A percentile compares a stretch with the other conserved stretches of the same genome.
Evolutionary conservation across 2,888 invertebrate species (phyloP).

Genomic region (Cheilosia pagana): DNA sequence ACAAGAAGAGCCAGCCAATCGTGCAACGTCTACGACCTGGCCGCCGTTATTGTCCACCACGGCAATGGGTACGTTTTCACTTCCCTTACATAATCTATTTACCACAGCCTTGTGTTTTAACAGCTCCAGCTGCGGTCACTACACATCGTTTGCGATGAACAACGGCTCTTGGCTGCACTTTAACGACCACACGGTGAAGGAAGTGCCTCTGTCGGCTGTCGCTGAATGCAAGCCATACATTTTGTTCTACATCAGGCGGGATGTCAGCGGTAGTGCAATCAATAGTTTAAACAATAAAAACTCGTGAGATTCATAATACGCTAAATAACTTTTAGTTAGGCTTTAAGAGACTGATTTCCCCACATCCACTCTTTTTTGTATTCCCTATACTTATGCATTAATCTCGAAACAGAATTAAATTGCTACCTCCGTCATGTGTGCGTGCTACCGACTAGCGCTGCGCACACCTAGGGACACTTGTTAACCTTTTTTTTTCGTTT

Average conservation of each 20-base stretch:
- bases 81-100: background rate
- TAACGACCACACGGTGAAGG: slow-evolving; percentile 92
- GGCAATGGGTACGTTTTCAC: slow-evolving; percentile 87
- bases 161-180: slow-evolving; percentile 93
- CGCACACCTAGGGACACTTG: slow-evolving; percentile 8
- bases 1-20: slow-evolving; percentile 87
- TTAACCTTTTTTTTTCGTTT: background rate
- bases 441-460: slow-evolving; percentile 9
- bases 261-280: slow-evolving; percentile 79
- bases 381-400: slow-evolving; percentile 12
- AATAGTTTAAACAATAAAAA: slow-evolving; percentile 63
- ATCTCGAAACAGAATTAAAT: slow-evolving; percentile 25
- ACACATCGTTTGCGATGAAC: slow-evolving; percentile 92
- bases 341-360: slow-evolving; percentile 75
- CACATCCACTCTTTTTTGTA: slow-evolving; percentile 51
- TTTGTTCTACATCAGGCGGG: slow-evolving; percentile 91
- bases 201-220: slow-evolving; percentile 86
- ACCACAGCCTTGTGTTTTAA: slow-evolving; percentile 9
- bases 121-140: slow-evolving; percentile 93
- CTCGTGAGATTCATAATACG: slow-evolving; percentile 67
- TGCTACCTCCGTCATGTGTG: slow-evolving; percentile 23
- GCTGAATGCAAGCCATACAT: slow-evolving; percentile 93
- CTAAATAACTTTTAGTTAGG: slow-evolving; percentile 69
- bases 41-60: slow-evolving; percentile 92
- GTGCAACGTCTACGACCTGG: slow-evolving; percentile 89